Base-by-base conservation (phyloP, 2,113 vertebrate species). In the Anhinga rufa region DNA sequence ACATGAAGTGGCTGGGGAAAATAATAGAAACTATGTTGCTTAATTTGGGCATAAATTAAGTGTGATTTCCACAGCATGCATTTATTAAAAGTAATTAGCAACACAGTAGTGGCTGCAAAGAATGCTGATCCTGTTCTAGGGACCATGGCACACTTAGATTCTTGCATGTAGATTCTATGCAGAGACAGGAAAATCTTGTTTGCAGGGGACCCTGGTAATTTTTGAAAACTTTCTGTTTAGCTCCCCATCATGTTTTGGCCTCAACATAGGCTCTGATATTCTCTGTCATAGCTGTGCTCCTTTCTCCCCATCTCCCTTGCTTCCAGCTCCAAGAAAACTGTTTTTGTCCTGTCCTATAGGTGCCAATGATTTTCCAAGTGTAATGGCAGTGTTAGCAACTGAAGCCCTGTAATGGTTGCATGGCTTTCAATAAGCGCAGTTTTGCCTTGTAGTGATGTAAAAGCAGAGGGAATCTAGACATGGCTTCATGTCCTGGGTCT, bases 11-110 rank as follows among this genome's bases (percentile, higher is more conserved):
- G 70, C 79, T 81, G 46, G 94, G 77, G 46, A 87, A 95, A 93
- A 92, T 16, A 68, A 82, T 36, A 83, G 66, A 77, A 90, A 90
- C 20, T 57, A 38, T 54, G 29, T 72, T 40, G 91, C 84, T 86
- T 92, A 49, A 60, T 77, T 68, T 5, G 19, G 74, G 42, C 68
- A 75, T 71, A 97, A 96, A 89, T 55, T 82, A 88, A 55, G 86
- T 71, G 94, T 86, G 94, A 89, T 90, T 95, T 92, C 96, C 89
- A 77, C 86, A 94, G 83, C 31, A 48, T 71, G 82, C 92, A 92
- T 90, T 95, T 92, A 96, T 96, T 92, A 87, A 93, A 92, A 89
- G 87, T 82, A 95, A 95, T 93, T 93, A 97, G 89, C 74, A 44
- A 55, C 82, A 60, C 58, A 25, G 51, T 29, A 72, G 86, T 62